Evolutionary conservation across 2,888 invertebrate genomes (phyloP).

Genomic region (Allacma fusca): DNA sequence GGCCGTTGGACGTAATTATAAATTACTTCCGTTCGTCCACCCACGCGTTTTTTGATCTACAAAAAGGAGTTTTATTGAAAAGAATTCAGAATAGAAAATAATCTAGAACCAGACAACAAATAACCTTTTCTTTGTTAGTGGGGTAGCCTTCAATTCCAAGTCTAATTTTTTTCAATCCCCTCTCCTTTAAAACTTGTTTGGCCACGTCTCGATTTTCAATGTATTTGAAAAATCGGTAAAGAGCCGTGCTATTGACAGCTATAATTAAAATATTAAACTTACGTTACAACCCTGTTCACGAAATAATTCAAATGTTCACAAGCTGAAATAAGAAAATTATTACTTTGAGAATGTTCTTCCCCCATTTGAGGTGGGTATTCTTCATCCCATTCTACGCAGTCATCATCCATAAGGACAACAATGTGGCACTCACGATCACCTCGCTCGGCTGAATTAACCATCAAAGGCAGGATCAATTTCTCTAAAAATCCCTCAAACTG

Average conservation of each 20-base stretch:
- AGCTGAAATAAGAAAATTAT: too few relatives aligned
- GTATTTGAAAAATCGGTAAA: constrained; percentile 99
- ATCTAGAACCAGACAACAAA: too few relatives aligned
- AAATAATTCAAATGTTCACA: too few relatives aligned
- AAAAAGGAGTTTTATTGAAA: too few relatives aligned
- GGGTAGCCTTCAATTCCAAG: constrained; percentile 99
- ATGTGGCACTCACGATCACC: constrained; percentile 99
- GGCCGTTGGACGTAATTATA: constrained; percentile 99
- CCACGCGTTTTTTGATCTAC: constrained; percentile 81
- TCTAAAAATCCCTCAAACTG: constrained; percentile 98
- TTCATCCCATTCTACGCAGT: constrained; percentile 97
- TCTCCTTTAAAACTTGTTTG: constrained; percentile 97
- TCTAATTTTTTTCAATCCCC: constrained; percentile 97
- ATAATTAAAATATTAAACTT: constrained; percentile 60
- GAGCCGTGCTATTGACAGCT: constrained; percentile 92
- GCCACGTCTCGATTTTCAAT: constrained; percentile 99
- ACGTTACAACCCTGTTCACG: background rate
- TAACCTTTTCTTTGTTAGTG: constrained; percentile 99
- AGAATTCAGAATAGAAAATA: too few relatives aligned
- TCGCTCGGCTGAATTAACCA: constrained; percentile 85
- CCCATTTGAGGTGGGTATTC: constrained; percentile 99
- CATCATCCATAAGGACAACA: constrained; percentile 94
- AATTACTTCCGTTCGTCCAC: constrained; percentile 94
- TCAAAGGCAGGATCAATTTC: constrained; percentile 87
- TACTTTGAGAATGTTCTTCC: constrained; percentile 96